phyloP scores from a whole-genome alignment of 2,888 invertebrate species.

The Poecilus cupreus region DNA sequence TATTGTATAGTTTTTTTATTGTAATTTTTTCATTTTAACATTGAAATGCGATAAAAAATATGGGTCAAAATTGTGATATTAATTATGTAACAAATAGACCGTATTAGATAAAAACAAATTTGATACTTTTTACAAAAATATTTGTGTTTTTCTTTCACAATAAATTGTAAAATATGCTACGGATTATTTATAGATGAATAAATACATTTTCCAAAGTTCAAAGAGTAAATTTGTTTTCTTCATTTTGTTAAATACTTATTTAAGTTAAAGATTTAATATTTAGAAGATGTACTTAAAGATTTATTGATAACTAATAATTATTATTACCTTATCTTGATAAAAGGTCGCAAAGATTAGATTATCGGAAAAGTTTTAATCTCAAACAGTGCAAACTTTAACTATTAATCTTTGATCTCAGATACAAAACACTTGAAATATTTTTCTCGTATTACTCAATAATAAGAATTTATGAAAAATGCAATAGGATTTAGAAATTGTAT shows the following conservation, averaged over 20 bases:
- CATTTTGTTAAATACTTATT: neutral
- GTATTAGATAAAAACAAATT: neutral
- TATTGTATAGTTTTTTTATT: no score
- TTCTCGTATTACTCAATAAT: neutral
- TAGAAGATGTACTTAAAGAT: neutral
- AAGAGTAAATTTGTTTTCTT: neutral
- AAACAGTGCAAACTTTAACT: neutral
- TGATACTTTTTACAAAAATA: neutral
- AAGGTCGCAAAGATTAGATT: slow-evolving; percentile 6
- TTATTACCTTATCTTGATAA: neutral
- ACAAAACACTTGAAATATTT: neutral
- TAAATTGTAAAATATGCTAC: neutral
- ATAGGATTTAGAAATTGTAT: no score
- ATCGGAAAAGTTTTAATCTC: neutral
- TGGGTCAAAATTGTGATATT: neutral
- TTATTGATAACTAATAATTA: neutral
- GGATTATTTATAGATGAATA: neutral
- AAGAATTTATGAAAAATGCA: neutral
- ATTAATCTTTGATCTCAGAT: neutral
- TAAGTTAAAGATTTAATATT: no score
- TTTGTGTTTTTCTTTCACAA: neutral
- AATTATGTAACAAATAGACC: neutral
- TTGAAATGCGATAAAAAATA: neutral
- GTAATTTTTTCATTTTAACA: no score
- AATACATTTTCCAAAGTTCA: neutral